Base-by-base conservation (phyloP, 2,888 invertebrate genomes). In the Melinopterus prodromus region DNA sequence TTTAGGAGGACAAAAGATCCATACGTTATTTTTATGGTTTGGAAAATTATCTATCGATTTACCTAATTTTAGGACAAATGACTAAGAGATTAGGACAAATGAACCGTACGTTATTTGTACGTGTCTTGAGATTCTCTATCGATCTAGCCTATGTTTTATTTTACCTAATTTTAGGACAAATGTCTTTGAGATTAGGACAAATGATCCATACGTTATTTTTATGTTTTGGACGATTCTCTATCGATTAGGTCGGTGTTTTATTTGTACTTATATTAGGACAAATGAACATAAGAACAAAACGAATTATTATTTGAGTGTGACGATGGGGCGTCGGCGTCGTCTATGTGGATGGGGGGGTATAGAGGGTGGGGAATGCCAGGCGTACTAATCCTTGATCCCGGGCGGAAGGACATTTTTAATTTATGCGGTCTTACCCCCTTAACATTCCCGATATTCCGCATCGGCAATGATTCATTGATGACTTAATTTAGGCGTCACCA, bases 381-480 rank as follows among this genome's bases (percentile, higher is more conserved):
- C 53, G 53, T 53, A 53, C 53, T 53, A 53, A 53, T 53, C 53
- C 53, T 53, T 53, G 53, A 53, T 53, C 15, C 74, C 71, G 35
- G 72, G 16, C 15, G 35, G 26, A 80, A 81, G 78, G 83, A 83
- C 82, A 83, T 84, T 84, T 84, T 84, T 84, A 84, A 84, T 84
- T 84, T 84, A 84, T 84, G 82, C 84, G 82, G 82, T 82, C 83
- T 84, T 84, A 82, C 82, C 84, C 83, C 83, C 82, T 83, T 83
- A 74, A 83, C 84, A 82, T 83, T 82, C 80, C 82, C 84, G 83
- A 83, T 83, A 84, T 83, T 83, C 84, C 84, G 84, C 84, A 85
- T 85, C 84, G 84, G 83, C 84, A 84, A 85, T 85, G 84, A 85
- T 85, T 85, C 84, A 85, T 85, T 85, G 84, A 85, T 85, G 84